phyloP scores from a whole-genome alignment of 2,113 vertebrate genomes.

The Pampusana beccarii region DNA sequence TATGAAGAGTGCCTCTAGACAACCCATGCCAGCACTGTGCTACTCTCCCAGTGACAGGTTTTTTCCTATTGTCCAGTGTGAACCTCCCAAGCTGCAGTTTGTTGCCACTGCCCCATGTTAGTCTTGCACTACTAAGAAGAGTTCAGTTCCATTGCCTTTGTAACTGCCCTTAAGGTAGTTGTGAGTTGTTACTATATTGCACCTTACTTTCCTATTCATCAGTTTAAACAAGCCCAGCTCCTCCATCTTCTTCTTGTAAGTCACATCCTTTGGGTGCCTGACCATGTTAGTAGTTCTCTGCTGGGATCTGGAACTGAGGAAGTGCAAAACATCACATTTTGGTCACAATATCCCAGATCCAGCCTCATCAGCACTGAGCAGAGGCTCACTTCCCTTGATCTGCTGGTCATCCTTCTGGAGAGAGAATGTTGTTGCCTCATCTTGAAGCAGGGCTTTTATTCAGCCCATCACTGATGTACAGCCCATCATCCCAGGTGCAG shows the following conservation, averaged over 20 bases:
- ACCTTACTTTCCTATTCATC: not conserved
- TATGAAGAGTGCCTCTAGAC: not conserved
- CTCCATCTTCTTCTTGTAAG: not conserved
- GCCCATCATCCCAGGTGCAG: accelerated
- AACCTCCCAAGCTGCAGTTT: not conserved
- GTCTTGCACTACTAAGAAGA: not conserved
- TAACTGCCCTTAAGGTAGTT: not conserved
- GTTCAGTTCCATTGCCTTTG: not conserved
- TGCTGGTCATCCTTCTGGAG: not conserved
- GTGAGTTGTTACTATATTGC: not conserved
- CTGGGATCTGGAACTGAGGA: not conserved
- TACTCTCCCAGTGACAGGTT: not conserved
- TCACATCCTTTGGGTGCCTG: accelerated
- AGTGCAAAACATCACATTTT: not conserved
- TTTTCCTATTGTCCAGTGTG: not conserved
- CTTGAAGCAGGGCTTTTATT: not conserved
- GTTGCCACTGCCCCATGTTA: not conserved
- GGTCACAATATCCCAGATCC: not conserved
- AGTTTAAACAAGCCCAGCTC: not conserved
- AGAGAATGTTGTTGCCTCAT: not conserved
- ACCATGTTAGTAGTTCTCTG: not conserved
- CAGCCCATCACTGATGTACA: not conserved
- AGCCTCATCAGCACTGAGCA: not conserved
- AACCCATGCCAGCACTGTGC: not conserved
- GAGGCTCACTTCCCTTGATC: not conserved